phyloP scores from a whole-genome alignment of 37 sponge, comb jelly and placozoan species.

The Aphrocallistes beatrix region DNA sequence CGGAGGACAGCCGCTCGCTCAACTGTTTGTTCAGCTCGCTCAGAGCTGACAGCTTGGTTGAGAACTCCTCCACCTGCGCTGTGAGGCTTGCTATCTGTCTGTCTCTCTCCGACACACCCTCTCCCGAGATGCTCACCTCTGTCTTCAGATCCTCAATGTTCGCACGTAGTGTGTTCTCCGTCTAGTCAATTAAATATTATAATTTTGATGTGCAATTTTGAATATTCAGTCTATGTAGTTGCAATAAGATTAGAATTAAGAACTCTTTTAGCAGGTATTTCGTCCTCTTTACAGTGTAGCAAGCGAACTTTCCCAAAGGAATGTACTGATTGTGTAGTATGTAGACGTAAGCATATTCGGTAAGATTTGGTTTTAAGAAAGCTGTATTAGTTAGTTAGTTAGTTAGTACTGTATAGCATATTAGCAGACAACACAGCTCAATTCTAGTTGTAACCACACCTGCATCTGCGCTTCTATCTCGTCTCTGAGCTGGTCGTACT shows the following conservation, averaged over 20 bases:
- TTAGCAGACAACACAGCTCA: no score
- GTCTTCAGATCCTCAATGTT: conserved; percentile 3
- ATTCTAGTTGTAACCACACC: background rate
- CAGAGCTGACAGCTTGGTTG: conserved; percentile 17
- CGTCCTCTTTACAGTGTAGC: no score
- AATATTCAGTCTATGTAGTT: no score
- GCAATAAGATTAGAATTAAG: no score
- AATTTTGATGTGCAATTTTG: no score
- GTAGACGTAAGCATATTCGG: no score
- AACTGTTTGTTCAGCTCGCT: conserved; percentile 21
- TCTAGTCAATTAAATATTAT: conserved; percentile 11
- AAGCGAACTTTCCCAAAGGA: no score
- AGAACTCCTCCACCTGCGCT: background rate
- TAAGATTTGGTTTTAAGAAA: no score
- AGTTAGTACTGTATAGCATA: no score
- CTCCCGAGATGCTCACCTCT: background rate
- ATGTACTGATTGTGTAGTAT: no score
- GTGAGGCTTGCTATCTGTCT: background rate
- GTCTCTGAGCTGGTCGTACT: conserved; percentile 12
- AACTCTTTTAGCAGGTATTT: no score
- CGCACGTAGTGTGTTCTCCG: background rate
- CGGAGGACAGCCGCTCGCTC: conserved; percentile 36
- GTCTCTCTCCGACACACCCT: conserved; percentile 19
- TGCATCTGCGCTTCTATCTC: conserved; percentile 32
- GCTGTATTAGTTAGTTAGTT: no score